A percentile compares a stretch with the other conserved stretches of the same genome.
Conservation (phyloP, 1,140 invertebrate genomes). For the Meloidogyne hapla region DNA sequence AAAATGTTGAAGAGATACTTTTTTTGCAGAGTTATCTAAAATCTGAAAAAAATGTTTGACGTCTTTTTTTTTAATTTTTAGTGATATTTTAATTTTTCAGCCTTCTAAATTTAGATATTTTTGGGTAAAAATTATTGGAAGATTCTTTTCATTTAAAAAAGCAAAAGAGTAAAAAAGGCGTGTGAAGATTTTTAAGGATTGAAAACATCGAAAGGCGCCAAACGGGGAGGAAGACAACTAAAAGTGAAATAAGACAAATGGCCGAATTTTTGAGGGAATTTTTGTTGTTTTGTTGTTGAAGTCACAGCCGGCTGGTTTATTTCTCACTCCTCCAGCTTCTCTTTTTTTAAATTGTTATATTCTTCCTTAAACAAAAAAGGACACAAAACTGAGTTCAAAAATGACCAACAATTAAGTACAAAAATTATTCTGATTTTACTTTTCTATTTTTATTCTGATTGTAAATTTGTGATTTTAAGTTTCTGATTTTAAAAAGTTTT, state of each 20-base stretch:
- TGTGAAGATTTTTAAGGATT: slow-evolving; percentile 1
- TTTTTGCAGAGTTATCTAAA: neutral
- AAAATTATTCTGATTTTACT: too few species aligned
- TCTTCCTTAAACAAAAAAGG: neutral
- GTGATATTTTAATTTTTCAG: too few species aligned
- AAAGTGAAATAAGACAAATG: neutral
- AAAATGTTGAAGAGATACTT: neutral
- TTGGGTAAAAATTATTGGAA: neutral
- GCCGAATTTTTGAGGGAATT: neutral
- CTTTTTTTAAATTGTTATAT: neutral
- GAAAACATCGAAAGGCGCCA: neutral
- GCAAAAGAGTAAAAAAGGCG: neutral
- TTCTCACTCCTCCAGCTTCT: neutral
- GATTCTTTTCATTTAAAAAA: neutral
- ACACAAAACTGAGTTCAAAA: neutral
- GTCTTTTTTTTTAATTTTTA: too few species aligned
- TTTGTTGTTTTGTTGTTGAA: neutral
- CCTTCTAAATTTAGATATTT: too few species aligned
- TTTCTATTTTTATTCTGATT: too few species aligned
- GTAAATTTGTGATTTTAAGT: too few species aligned
- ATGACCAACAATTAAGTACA: neutral
- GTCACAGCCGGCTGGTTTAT: neutral
- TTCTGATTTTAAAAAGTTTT: too few species aligned
- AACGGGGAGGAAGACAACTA: slow-evolving; percentile 1
- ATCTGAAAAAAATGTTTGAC: too few species aligned